A percentile compares a stretch with the other conserved stretches of the same genome.
These are phyloP conservation scores for Orthosia cruda DNA, from an alignment of 2,888 invertebrate species.

Conservation along the genomic window DNA sequence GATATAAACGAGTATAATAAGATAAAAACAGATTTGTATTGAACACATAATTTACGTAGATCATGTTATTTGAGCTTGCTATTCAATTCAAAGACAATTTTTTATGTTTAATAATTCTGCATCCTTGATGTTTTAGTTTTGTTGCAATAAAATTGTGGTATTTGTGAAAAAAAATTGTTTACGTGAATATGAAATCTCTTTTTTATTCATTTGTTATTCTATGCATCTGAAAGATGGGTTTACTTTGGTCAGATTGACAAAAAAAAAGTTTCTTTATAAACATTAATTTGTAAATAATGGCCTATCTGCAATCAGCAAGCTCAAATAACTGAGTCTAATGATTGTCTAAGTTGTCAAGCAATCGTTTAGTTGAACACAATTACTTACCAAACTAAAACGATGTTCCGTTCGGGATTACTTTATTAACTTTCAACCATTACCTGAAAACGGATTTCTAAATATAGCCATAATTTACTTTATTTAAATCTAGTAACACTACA, in stretches of 20 bases:
- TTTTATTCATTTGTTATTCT: not conserved
- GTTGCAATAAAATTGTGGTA: not conserved
- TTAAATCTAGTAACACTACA: conserved; percentile 23
- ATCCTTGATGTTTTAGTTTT: not conserved
- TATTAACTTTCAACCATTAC: conserved; percentile 21
- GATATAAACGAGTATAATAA: conserved; percentile 78
- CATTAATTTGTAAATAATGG: too few species aligned
- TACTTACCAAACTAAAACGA: conserved; percentile 47
- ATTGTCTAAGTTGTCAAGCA: conserved; percentile 57
- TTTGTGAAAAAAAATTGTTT: not conserved
- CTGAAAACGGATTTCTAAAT: conserved; percentile 35
- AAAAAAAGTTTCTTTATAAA: not conserved
- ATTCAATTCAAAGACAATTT: conserved; percentile 55
- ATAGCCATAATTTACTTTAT: conserved; percentile 24
- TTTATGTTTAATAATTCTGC: too few species aligned
- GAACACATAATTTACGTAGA: conserved; percentile 87
- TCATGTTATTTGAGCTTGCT: conserved; percentile 75
- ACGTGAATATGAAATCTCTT: not conserved
- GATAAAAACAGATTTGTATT: conserved; percentile 81
- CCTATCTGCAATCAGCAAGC: conserved; percentile 49
- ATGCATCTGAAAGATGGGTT: not conserved
- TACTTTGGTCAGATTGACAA: not conserved
- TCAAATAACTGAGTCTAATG: conserved; percentile 57
- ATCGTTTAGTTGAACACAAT: conserved; percentile 37
- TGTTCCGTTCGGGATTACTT: conserved; percentile 64